Evolutionary conservation across 2,797 vertebrate genomes (phyloP).

Genomic region (Chrosomus eos): DNA sequence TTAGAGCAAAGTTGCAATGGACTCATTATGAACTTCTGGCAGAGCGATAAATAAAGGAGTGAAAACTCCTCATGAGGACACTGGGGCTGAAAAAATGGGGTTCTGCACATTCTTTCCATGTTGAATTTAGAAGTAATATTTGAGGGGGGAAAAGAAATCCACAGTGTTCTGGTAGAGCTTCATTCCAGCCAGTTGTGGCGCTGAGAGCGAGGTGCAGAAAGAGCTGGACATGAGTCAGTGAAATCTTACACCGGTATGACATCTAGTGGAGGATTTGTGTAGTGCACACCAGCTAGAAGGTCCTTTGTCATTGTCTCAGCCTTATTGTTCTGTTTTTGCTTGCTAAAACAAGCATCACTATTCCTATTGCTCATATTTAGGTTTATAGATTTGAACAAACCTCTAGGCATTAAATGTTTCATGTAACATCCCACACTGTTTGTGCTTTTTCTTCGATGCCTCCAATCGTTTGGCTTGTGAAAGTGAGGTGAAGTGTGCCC

Average conservation of each 20-base stretch:
- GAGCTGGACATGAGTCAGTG: neutral
- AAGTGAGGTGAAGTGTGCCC: neutral
- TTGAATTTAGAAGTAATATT: slow-evolving; percentile 53
- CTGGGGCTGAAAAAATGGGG: slow-evolving; percentile 66
- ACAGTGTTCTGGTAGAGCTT: slow-evolving; percentile 27
- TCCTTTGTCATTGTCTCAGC: neutral
- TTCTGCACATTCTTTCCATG: slow-evolving; percentile 81
- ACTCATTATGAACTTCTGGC: slow-evolving; percentile 8
- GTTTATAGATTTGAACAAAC: neutral
- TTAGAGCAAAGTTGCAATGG: neutral
- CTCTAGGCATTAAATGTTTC: neutral
- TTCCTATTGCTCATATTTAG: neutral
- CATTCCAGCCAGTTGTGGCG: slow-evolving; percentile 33
- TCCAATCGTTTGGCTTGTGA: neutral
- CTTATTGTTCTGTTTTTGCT: neutral
- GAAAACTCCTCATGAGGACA: slow-evolving; percentile 36
- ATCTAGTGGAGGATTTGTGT: slow-evolving; percentile 49
- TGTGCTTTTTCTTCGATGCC: neutral
- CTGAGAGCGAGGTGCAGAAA: neutral
- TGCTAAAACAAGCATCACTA: neutral
- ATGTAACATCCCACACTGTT: neutral
- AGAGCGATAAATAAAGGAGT: slow-evolving; percentile 7
- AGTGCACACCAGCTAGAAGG: neutral
- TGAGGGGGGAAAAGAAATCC: slow-evolving; percentile 39
- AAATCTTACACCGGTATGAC: slow-evolving; percentile 32